Percentiles rank a stretch among this genome's conserved stretches.
Conservation (phyloP, 2,797 vertebrate genomes). For the Limnodromus scolopaceus region DNA sequence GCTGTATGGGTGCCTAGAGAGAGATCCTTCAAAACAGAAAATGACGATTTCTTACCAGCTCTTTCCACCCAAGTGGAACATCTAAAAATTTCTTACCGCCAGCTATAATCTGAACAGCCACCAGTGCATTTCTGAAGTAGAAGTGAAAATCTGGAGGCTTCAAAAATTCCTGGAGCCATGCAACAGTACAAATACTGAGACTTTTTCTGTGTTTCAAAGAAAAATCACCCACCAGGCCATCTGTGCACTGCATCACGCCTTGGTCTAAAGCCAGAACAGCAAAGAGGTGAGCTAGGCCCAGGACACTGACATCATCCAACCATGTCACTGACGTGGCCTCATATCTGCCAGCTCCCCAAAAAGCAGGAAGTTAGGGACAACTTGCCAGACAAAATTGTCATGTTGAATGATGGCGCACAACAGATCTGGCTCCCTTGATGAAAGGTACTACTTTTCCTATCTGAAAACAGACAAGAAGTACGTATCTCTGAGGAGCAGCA, state of each 20-base stretch:
- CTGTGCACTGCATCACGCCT: neutral
- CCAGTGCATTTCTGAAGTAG: neutral
- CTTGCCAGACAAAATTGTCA: neutral
- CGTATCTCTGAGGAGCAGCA: neutral
- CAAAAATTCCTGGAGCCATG: neutral
- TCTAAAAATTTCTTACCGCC: neutral
- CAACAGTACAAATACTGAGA: neutral
- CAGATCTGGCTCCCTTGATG: neutral
- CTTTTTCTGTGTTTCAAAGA: neutral
- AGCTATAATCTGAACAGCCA: neutral
- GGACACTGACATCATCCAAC: neutral
- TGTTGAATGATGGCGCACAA: neutral
- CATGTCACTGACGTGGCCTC: neutral
- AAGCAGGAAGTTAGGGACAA: neutral
- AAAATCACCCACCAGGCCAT: constrained; percentile 27
- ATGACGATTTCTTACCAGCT: neutral
- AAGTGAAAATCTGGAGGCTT: neutral
- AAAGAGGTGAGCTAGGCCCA: neutral
- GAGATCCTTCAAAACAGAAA: neutral
- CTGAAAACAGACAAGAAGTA: neutral
- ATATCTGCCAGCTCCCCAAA: neutral
- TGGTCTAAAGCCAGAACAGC: neutral
- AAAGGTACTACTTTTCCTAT: neutral
- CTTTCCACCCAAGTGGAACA: neutral
- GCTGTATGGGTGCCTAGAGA: neutral